Conservation (phyloP, 2,113 vertebrate genomes). For the Speoplatyrhinus poulsoni region DNA sequence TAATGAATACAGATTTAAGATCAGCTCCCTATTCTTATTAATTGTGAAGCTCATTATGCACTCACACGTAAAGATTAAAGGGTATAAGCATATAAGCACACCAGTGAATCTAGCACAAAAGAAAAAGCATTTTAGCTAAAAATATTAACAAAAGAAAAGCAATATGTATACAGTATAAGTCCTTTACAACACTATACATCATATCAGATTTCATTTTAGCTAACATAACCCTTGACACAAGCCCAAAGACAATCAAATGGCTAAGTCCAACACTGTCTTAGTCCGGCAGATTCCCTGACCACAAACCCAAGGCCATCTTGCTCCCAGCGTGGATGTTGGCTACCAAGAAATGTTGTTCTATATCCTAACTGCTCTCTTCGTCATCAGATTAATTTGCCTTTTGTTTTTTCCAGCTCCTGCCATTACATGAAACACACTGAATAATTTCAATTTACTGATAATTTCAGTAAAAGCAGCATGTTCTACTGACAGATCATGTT, state of each 20-base stretch:
- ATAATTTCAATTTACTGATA: conserved; percentile 30
- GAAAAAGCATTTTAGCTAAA: too few species aligned
- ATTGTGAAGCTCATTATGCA: neutral
- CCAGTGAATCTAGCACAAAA: too few species aligned
- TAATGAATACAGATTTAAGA: neutral
- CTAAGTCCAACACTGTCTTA: conserved; percentile 11
- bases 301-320: conserved; percentile 38
- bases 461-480: conserved; percentile 40
- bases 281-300: conserved; percentile 29
- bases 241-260: conserved; percentile 17
- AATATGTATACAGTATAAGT: too few species aligned
- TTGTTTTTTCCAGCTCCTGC: conserved; percentile 49
- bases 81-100: too few species aligned
- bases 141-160: too few species aligned
- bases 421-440: conserved; percentile 42
- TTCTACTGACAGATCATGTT: conserved; percentile 50
- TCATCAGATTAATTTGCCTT: conserved; percentile 39
- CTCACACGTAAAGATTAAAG: neutral
- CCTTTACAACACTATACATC: too few species aligned
- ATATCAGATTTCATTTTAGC: neutral
- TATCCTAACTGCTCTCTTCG: neutral
- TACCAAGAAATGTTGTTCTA: too few species aligned
- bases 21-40: neutral
- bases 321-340: conserved; percentile 1
- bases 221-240: neutral